Evolutionary conservation across 64 coral and sea anemone genomes (phyloP).

Genomic region (Astreopora myriophthalma): DNA sequence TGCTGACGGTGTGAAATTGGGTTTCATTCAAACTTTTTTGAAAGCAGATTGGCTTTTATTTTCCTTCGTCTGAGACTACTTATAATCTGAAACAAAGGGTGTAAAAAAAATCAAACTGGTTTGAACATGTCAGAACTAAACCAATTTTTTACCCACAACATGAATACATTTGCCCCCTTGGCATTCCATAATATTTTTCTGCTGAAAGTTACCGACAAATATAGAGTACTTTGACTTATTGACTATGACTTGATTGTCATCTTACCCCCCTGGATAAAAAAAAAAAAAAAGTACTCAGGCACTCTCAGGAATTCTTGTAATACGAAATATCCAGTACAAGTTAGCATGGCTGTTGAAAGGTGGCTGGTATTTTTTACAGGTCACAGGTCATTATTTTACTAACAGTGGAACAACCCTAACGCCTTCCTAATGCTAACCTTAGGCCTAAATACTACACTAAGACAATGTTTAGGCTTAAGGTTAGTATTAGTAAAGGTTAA

Average conservation of each 20-base stretch:
- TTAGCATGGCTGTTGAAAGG: not conserved
- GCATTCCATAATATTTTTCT: not conserved
- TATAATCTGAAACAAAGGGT: conserved; percentile 8
- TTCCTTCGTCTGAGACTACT: not conserved
- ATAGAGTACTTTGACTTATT: not conserved
- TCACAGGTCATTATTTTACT: no score
- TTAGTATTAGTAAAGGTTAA: no score
- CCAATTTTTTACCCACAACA: not conserved
- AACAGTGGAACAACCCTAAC: no score
- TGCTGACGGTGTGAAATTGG: not conserved
- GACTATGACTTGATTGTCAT: not conserved
- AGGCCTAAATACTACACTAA: no score
- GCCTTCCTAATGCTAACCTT: no score
- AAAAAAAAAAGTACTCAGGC: not conserved
- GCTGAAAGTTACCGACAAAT: not conserved
- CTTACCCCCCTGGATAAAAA: not conserved
- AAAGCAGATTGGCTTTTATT: not conserved
- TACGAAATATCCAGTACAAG: no score
- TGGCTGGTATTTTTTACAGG: no score
- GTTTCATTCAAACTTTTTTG: not conserved
- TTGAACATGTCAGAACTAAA: not conserved
- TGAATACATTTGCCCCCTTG: not conserved
- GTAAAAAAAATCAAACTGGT: not conserved
- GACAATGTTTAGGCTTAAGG: no score
- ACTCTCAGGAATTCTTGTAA: not conserved